Base-by-base conservation (phyloP, 2,888 invertebrate species). In the Macrostomum cliftonense region DNA sequence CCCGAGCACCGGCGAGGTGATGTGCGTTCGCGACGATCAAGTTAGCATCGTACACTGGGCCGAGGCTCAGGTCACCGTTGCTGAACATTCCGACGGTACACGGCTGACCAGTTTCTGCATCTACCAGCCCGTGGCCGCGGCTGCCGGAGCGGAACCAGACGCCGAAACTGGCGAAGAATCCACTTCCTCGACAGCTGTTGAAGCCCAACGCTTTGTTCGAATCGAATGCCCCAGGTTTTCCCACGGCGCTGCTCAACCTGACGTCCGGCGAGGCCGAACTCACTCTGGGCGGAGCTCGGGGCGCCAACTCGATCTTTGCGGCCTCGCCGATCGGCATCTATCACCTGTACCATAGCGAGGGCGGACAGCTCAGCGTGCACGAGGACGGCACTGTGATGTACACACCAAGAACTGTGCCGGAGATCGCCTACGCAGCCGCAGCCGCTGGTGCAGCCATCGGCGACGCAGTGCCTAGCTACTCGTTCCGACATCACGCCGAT, bases 71-170 rank as follows among this genome's bases (percentile, higher is more conserved):
- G 62, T 61, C 17, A 61, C 59, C 4, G 58, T 68, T n/a, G 63
- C 67, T 28, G 67, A 69, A 49, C 68, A 68, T 54, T 58, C 58
- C n/a, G 69, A 70, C 53, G 68, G 67, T 13, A 70, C 70, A 4
- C 56, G 69, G 16, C 67, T 70, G 46, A 69, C 65, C 14, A 61
- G 61, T 4, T 66, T 46, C 37, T 16, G 13, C 17, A n/a, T 38
- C 19, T 16, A 28, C 47, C 16, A 51, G 37, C 46, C 20, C 17
- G 39, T 53, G 14, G 20, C 19, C 13, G 11, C 9, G 38, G n/a
- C 19, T 7, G 36, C 14, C n/a, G 38, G 12, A 2, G 38, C 14
- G 44, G 37, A 28, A 9, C 28, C 37, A 9, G 28, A 16, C n/a
- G 36, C 19, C n/a, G 7, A 19, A 14, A 36, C 37, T 16, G 37